phyloP scores from a whole-genome alignment of 2,888 invertebrate genomes.

The Leptinotarsa peninsularis region DNA sequence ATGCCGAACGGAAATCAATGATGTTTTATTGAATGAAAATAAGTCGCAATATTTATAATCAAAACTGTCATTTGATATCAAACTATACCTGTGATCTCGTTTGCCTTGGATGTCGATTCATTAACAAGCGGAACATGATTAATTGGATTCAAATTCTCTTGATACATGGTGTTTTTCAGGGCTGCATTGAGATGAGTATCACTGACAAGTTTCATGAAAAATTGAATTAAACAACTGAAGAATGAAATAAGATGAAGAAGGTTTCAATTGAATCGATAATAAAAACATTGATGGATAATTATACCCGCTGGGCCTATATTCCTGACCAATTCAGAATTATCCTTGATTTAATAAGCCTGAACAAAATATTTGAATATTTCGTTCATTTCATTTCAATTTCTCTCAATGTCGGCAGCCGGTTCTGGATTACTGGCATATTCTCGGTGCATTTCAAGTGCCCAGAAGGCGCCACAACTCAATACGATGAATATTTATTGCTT shows the following conservation, averaged over 20 bases:
- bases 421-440: background rate
- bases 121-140: slow-evolving; percentile 19
- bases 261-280: too few species aligned
- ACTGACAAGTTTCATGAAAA: too few species aligned
- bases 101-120: slow-evolving; percentile 23
- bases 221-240: too few species aligned
- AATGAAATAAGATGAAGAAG: too few species aligned
- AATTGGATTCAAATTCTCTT: slow-evolving; percentile 14
- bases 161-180: background rate
- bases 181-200: background rate
- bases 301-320: too few species aligned
- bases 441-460: background rate
- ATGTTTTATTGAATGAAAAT: slow-evolving; percentile 2
- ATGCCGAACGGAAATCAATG: slow-evolving; percentile 12
- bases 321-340: too few species aligned
- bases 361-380: too few species aligned
- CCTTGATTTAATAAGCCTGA: too few species aligned
- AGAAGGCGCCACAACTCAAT: slow-evolving; percentile 15
- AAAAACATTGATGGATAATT: too few species aligned
- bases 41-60: background rate
- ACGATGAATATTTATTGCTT: slow-evolving; percentile 10
- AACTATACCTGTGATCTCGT: slow-evolving; percentile 10
- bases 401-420: background rate
- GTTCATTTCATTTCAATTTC: too few species aligned
- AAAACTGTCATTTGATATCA: slow-evolving; percentile 20